A percentile compares a stretch with the other conserved stretches of the same genome.
Conservation (phyloP, 2,888 invertebrate genomes). For the Bombylius major region DNA sequence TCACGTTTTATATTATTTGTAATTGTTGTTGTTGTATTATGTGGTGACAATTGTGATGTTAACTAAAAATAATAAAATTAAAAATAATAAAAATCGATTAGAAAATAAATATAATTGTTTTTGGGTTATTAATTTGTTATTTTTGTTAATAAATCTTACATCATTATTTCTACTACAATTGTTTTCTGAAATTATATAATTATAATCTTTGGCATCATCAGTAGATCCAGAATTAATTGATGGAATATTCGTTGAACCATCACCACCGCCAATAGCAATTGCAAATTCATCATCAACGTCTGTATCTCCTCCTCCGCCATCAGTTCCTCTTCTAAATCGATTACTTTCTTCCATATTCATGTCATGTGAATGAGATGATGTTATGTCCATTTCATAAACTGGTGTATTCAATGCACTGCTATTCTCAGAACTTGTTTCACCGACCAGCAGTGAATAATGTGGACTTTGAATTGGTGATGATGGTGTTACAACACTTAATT, state of each 20-base stretch:
- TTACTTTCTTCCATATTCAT: conserved; percentile 8
- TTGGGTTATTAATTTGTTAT: not conserved
- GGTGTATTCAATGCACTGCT: conserved; percentile 36
- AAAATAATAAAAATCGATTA: not conserved
- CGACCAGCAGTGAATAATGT: conserved; percentile 35
- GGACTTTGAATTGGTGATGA: conserved; percentile 35
- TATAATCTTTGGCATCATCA: conserved; percentile 19
- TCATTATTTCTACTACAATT: conserved; percentile 26
- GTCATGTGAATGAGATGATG: conserved; percentile 6
- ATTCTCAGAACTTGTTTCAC: conserved; percentile 36
- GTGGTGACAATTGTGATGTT: conserved; percentile 16
- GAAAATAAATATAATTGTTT: too few species aligned
- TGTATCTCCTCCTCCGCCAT: not conserved
- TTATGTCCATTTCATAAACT: conserved; percentile 33
- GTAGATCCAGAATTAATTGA: not conserved
- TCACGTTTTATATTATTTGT: conserved; percentile 26
- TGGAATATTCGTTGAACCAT: too few species aligned
- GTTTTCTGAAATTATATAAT: conserved; percentile 28
- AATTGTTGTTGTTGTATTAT: conserved; percentile 13
- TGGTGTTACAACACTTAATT: conserved; percentile 27
- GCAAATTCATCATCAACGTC: not conserved
- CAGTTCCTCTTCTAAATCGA: not conserved
- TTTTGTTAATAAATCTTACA: conserved; percentile 20
- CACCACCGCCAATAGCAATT: too few species aligned
- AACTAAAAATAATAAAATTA: conserved; percentile 15